phyloP scores from a whole-genome alignment of 53 echinoderm and acorn worm species.

The Crossaster papposus region DNA sequence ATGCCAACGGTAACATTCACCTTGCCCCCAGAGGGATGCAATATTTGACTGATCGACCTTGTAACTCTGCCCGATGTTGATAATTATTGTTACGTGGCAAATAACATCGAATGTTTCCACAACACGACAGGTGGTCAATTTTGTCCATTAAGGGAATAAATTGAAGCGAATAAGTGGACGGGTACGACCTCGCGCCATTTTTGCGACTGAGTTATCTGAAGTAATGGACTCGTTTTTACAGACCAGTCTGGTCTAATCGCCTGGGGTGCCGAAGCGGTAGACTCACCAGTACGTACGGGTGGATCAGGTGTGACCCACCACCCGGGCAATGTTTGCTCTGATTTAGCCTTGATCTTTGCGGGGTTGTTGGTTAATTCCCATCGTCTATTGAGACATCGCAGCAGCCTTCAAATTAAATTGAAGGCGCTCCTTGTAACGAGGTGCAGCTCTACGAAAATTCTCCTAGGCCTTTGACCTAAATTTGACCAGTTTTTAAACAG shows the following conservation, averaged over 20 bases:
- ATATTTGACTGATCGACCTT: not conserved
- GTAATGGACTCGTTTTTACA: not conserved
- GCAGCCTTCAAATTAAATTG: not conserved
- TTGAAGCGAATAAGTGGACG: constrained; percentile 20
- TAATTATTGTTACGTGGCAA: not conserved
- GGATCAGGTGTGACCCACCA: constrained; percentile 25
- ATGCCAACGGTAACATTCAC: constrained; percentile 33
- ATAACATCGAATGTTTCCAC: constrained; percentile 29
- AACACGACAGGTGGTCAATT: constrained; percentile 46
- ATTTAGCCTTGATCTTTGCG: not conserved
- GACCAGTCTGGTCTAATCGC: not conserved
- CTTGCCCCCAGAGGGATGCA: not conserved
- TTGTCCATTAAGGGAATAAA: constrained; percentile 45
- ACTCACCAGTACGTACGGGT: not conserved
- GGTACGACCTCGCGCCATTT: constrained; percentile 25
- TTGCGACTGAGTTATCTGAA: not conserved
- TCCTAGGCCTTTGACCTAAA: not conserved
- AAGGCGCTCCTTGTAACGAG: not conserved
- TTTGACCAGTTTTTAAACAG: not conserved
- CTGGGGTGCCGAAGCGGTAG: constrained; percentile 18
- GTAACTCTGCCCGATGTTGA: not conserved
- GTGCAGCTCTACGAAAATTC: not conserved
- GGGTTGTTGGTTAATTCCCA: not conserved
- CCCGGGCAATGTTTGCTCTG: constrained; percentile 40
- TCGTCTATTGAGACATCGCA: not conserved